Evolutionary conservation across 2,797 vertebrate species (phyloP), one percentile per base, ranked within the genome.

Genomic region (Sebastes vulpes): DNA sequence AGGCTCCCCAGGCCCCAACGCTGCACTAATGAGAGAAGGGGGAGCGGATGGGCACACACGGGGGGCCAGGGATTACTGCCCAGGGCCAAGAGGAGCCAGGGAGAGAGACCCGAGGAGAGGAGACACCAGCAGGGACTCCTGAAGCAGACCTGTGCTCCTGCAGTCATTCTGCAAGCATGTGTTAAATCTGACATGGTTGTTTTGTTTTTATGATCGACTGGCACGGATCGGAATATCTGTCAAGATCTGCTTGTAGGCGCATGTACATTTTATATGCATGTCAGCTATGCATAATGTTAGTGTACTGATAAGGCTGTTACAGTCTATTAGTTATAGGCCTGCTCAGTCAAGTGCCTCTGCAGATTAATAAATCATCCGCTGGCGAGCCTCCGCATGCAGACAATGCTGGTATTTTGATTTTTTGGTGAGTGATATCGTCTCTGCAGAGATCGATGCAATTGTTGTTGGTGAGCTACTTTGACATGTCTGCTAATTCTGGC

Each of bases 11-110:
- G 89, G 91, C 93, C 91, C 91, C 87, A 85, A 80, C 92, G 63
- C 91, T 84, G 86, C 92, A 88, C 94, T 96, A 96, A 96, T 96
- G 95, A 96, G 95, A 95, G 94, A 91, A 90, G 84, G 84, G 94
- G 93, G 93, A 95, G 88, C 87, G 92, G 91, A 93, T 94, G 92
- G 91, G 92, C 83, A 85, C 90, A 91, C 88, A 91, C 57, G 65
- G 91, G 94, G 93, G 93, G 90, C 87, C 82, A 76, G 78, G 92
- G 93, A 95, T 95, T 95, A 95, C 90, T 90, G 93, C 93, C 92
- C 87, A 87, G 89, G 92, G 94, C 93, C 89, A 84, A 89, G 85
- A 86, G 82, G 85, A 94, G 91, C 90, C 86, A 84, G 84, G 72
- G 86, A 92, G 80, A 89, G 77, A 88, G 84, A 90, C 88, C 87